Evolutionary conservation across 2,888 invertebrate genomes (phyloP).

Genomic region (Polyploca ridens): DNA sequence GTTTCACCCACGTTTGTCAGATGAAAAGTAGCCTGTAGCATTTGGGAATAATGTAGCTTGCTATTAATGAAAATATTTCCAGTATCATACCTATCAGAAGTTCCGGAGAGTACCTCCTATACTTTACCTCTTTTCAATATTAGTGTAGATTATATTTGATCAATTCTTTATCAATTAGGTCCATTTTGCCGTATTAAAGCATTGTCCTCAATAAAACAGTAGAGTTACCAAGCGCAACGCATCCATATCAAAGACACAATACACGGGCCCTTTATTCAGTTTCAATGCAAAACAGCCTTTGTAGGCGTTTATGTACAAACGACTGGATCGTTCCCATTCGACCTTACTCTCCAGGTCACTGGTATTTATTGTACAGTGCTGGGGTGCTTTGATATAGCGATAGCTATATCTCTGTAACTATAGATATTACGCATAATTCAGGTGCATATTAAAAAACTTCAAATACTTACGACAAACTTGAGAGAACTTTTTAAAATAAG

Average conservation of each 20-base stretch:
- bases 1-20: no score
- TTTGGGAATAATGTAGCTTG: no score
- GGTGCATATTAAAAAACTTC: no score
- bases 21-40: no score
- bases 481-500: no score
- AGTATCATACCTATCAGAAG: no score
- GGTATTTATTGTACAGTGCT: slow-evolving; percentile 1
- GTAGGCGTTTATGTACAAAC: not conserved
- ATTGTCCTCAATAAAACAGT: not conserved
- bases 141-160: no score
- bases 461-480: no score
- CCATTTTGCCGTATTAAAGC: not conserved
- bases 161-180: not conserved
- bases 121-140: no score
- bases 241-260: not conserved
- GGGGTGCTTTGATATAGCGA: not conserved
- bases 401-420: not conserved
- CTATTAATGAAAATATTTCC: no score
- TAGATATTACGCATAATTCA: not conserved
- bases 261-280: slow-evolving; percentile 1
- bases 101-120: no score
- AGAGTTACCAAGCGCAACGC: not conserved
- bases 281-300: slow-evolving; percentile 3
- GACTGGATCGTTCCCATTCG: not conserved
- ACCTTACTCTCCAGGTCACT: slow-evolving; percentile 8